These are phyloP conservation scores for Malurus leucopterus DNA, from an alignment of 2,797 vertebrate species.

Conservation along the genomic window DNA sequence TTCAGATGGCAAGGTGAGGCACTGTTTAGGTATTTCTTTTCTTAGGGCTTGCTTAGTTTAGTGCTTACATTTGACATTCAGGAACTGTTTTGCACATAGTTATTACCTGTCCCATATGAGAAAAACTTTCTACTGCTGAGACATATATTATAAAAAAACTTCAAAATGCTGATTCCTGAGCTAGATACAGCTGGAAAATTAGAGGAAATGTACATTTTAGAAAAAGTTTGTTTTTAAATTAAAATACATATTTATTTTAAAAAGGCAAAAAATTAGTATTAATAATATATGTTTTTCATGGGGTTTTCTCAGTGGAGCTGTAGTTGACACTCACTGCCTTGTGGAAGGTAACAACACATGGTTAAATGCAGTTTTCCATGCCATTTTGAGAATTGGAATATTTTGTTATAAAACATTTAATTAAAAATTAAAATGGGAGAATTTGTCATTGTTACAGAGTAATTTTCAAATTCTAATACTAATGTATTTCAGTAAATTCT, in stretches of 20 bases:
- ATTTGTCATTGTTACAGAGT: neutral
- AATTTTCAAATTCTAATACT: neutral
- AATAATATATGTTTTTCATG: neutral
- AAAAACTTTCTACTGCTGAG: neutral
- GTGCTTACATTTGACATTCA: neutral
- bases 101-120: neutral
- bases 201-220: neutral
- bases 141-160: neutral
- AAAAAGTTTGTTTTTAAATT: neutral
- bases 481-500: neutral
- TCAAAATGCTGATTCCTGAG: neutral
- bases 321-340: neutral
- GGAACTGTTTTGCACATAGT: neutral
- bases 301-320: neutral
- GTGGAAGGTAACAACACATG: neutral
- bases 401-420: neutral
- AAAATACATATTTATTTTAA: neutral
- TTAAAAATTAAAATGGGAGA: neutral
- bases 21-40: neutral
- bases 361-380: neutral
- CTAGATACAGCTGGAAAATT: neutral
- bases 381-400: neutral
- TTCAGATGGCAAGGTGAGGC: neutral
- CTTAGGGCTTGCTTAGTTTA: neutral
- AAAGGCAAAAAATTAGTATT: rapidly evolving